Conservation (phyloP, 2,888 invertebrate genomes). For the Cotesia congregata region DNA sequence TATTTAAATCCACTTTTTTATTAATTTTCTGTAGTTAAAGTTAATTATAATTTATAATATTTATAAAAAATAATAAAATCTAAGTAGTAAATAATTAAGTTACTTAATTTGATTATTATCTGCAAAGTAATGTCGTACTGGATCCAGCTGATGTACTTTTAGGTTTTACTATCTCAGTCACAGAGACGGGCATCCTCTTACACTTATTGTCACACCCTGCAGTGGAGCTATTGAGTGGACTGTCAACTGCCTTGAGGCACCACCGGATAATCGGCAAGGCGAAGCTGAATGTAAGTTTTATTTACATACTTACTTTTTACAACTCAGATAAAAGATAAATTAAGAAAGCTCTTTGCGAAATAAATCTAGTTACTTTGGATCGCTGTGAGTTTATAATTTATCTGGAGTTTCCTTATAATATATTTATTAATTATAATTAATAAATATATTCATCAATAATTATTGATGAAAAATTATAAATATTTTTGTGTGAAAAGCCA, state of each 20-base stretch:
- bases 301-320: constrained; percentile 13
- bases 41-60: background rate
- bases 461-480: no score
- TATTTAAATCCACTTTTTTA: no score
- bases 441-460: no score
- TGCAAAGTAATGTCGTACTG: constrained; percentile 65
- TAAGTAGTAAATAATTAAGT: no score
- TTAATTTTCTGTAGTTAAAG: no score
- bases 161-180: constrained; percentile 68
- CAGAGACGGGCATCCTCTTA: constrained; percentile 65
- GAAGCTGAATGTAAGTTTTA: constrained; percentile 60
- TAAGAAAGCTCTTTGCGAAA: background rate
- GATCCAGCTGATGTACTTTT: constrained; percentile 66
- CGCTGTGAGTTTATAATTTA: no score
- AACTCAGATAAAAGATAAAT: background rate
- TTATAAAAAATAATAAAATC: background rate
- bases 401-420: no score
- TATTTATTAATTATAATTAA: no score
- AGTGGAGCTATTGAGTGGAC: constrained; percentile 67
- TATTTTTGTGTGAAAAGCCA: no score
- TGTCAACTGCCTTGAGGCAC: constrained; percentile 66
- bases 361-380: background rate
- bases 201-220: constrained; percentile 67
- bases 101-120: background rate
- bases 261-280: constrained; percentile 60